A percentile compares a stretch with the other conserved stretches of the same genome.
These are phyloP conservation scores for Lophura nycthemera DNA, from an alignment of 2,113 vertebrate genomes.

Conservation along the genomic window DNA sequence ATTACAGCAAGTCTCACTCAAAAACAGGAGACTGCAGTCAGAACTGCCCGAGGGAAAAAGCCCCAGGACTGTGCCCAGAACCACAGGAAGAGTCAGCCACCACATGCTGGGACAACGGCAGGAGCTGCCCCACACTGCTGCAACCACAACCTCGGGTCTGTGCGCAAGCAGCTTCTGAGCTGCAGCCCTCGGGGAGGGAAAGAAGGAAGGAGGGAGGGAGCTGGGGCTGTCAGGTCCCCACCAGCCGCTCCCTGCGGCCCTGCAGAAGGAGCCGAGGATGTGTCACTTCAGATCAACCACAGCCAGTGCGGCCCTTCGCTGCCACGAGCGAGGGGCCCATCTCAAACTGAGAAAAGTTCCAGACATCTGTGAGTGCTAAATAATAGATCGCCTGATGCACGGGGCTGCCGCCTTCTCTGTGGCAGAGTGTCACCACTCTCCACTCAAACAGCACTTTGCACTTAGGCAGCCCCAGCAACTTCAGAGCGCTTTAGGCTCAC, in stretches of 20 bases:
- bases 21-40: not conserved
- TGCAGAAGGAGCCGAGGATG: not conserved
- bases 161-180: fast-evolving
- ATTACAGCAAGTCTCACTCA: fast-evolving
- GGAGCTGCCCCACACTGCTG: not conserved
- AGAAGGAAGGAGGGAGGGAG: not conserved
- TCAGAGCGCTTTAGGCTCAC: slow-evolving; percentile 43
- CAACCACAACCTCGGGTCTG: not conserved
- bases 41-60: fast-evolving
- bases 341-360: slow-evolving; percentile 12
- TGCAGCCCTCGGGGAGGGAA: fast-evolving
- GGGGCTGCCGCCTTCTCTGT: not conserved
- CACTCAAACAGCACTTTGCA: slow-evolving; percentile 42
- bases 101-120: too few relatives aligned
- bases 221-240: not conserved
- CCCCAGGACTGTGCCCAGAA: fast-evolving
- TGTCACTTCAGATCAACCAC: slow-evolving; percentile 46
- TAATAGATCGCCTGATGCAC: not conserved
- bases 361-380: slow-evolving; percentile 60
- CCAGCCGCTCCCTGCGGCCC: not conserved
- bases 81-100: not conserved
- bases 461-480: slow-evolving; percentile 12
- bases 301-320: not conserved
- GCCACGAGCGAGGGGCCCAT: not conserved
- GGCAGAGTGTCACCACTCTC: not conserved